Conservation (phyloP, 2,797 vertebrate species). For the Lepus townsendii region DNA sequence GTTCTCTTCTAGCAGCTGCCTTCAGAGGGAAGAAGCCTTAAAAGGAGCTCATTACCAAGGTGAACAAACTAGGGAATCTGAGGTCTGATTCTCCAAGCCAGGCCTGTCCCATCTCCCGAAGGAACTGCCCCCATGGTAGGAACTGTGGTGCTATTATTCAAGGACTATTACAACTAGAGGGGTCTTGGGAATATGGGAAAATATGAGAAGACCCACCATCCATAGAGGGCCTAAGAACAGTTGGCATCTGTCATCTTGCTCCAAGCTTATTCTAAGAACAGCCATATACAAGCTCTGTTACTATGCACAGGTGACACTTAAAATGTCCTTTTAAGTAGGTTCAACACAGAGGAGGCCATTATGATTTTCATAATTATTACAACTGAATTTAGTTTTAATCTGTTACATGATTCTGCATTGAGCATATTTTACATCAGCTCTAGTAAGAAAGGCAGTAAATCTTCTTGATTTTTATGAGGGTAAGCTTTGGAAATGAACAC, state of each 20-base stretch:
- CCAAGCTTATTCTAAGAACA: constrained; percentile 39
- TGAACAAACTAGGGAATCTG: background rate
- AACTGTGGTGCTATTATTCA: constrained; percentile 28
- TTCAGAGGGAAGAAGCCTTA: constrained; percentile 48
- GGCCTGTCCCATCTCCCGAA: background rate
- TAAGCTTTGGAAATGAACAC: background rate
- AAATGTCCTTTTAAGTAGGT: constrained; percentile 46
- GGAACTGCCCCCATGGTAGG: background rate
- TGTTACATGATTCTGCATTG: background rate
- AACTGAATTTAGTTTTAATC: background rate
- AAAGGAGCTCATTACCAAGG: constrained; percentile 44
- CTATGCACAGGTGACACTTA: constrained; percentile 48
- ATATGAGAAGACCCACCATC: background rate
- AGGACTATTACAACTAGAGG: constrained; percentile 63
- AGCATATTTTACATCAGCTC: background rate
- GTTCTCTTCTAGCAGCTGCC: constrained; percentile 72
- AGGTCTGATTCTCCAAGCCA: background rate
- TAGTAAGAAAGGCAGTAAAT: background rate
- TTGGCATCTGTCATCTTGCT: constrained; percentile 44
- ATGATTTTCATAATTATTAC: constrained; percentile 25
- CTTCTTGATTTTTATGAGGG: background rate
- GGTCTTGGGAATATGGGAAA: background rate
- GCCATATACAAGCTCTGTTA: background rate
- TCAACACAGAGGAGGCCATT: constrained; percentile 7
- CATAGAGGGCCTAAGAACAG: background rate